A percentile compares a stretch with the other conserved stretches of the same genome.
Conservation (phyloP, 2,113 vertebrate species). For the Otolemur garnettii region DNA sequence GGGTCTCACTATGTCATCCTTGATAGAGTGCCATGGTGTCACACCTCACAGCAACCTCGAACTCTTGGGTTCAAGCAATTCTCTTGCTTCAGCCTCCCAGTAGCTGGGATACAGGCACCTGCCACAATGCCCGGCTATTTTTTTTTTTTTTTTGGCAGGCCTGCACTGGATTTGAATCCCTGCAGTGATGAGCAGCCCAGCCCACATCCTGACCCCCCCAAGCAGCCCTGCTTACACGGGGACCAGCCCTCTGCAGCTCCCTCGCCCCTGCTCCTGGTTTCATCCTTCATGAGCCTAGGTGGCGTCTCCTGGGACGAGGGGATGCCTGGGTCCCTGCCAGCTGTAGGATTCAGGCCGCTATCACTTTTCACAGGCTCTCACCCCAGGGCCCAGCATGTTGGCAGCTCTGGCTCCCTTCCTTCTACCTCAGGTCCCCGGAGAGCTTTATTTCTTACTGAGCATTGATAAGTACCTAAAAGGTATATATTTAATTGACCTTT, state of each 20-base stretch:
- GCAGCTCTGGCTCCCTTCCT: not conserved
- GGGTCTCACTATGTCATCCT: too few species aligned
- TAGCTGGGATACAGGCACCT: too few species aligned
- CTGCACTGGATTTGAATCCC: too few species aligned
- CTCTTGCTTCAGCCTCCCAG: too few species aligned
- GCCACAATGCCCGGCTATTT: too few species aligned
- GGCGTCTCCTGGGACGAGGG: rapidly evolving
- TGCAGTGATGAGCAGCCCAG: not conserved
- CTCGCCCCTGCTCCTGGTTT: not conserved
- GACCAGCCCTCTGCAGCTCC: not conserved
- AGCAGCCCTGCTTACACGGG: not conserved
- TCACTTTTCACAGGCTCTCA: not conserved
- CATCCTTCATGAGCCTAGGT: not conserved
- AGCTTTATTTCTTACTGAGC: too few species aligned
- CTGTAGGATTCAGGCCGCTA: not conserved
- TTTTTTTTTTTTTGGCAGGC: too few species aligned
- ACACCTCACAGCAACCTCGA: too few species aligned
- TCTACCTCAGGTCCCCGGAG: not conserved
- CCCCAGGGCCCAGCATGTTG: not conserved
- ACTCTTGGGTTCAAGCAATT: too few species aligned
- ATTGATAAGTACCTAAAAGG: not conserved
- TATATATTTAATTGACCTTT: not conserved
- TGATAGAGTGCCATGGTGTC: too few species aligned
- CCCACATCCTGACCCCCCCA: rapidly evolving
- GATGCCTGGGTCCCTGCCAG: not conserved